Base-by-base conservation (phyloP, 2,888 invertebrate species). In the Augochlorella aurata region DNA sequence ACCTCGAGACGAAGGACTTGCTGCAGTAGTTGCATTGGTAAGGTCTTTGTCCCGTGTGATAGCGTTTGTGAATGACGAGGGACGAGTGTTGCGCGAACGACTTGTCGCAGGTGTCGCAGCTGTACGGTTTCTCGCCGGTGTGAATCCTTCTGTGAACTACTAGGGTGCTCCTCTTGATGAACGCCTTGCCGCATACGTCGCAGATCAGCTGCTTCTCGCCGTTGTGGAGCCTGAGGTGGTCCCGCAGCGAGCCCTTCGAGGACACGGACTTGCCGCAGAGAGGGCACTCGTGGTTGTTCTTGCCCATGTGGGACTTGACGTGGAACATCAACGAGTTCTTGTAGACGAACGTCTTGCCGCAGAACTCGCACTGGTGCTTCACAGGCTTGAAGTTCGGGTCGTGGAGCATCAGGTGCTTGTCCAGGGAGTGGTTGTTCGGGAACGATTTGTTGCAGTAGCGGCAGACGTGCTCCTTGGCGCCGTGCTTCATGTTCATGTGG, bases 101-200 rank as follows among this genome's bases (percentile, higher is more conserved):
- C 84, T 94, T 94, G 3, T 91, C 93, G 81, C 94, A 94, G 0
- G 90, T 91, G 10, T 94, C 93, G 82, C 94, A 94, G 5, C 85
- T 91, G 81, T 94, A 94, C 0, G 94, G 94, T 70, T 93, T 94
- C 77, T 94, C 94, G 0, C 94, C 94, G 2, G 94, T 94, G 79
- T 94, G 94, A 3, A 93, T 93, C 44, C 94, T 90, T 77, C 92
- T 91, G 82, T 94, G 94, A 18, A 94, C 92, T 0, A 93, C 92
- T 58, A 94, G 87, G 0, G 94, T 94, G 52, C 93, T 93, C 44
- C 92, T 90, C 82, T 93, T 94, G 77, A 93, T 92, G 82, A 94
- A 94, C 2, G 92, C 93, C 81, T 94, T 94, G 29, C 94, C 94
- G 78, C 94, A 94, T 0, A 93, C 90, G 61, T 93, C 92, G 83